Evolutionary conservation across 2,888 invertebrate species (phyloP).

Genomic region (Caenorhabditis uteleia): DNA sequence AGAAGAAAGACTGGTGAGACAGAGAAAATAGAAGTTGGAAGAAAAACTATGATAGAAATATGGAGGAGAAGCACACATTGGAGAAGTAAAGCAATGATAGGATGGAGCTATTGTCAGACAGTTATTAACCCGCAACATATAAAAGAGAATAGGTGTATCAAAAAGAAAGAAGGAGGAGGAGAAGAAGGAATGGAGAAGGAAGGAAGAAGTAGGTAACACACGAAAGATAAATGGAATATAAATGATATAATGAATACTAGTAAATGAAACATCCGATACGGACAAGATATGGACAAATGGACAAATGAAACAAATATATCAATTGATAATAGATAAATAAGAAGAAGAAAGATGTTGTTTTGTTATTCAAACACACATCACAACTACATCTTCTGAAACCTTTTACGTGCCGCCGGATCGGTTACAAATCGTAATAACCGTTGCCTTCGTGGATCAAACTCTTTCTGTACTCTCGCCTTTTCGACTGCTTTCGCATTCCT

Average conservation of each 20-base stretch:
- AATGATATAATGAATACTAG: background rate
- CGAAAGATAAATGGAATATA: constrained; percentile 8
- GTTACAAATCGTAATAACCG: constrained; percentile 65
- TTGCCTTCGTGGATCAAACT: constrained; percentile 68
- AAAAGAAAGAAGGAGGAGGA: background rate
- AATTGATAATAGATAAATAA: constrained; percentile 12
- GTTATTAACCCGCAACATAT: no score
- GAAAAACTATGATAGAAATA: no score
- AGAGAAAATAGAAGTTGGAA: no score
- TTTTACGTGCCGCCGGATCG: constrained; percentile 57
- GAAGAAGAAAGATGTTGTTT: constrained; percentile 19
- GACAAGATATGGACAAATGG: constrained; percentile 11
- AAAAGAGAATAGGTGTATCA: background rate
- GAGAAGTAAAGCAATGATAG: no score
- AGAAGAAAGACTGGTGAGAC: constrained; percentile 1
- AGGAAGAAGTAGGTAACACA: constrained; percentile 4
- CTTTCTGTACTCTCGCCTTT: constrained; percentile 67
- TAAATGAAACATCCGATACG: constrained; percentile 4
- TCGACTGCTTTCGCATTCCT: constrained; percentile 68
- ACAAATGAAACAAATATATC: constrained; percentile 8
- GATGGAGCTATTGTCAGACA: no score
- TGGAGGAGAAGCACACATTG: no score
- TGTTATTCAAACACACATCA: background rate
- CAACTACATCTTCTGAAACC: constrained; percentile 49
- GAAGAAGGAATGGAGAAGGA: background rate